Evolutionary conservation across 2,888 invertebrate species (phyloP), one percentile per base, ranked within the genome.

Genomic region (Noctua fimbriata): DNA sequence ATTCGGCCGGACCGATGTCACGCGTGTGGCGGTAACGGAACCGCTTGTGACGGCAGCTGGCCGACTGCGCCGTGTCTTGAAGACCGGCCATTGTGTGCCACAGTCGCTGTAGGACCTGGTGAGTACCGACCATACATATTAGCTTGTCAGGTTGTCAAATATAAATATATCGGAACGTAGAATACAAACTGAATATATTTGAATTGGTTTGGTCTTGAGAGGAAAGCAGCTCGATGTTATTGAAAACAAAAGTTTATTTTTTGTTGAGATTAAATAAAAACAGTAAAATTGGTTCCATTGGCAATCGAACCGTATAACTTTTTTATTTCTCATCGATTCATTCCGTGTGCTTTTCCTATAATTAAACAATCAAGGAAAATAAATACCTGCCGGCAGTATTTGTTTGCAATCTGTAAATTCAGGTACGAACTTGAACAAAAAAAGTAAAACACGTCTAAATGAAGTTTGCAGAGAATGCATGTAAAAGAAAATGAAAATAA

Each of bases 81-180:
- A 4, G 92, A 93, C 44, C 86, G 88, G 12, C 94, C 94, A 1
- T 86, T 91, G 69, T 95, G 95, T 82, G 94, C 94, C 49, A 95
- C 95, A 4, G 82, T 91, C 28, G 93, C 94, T 0, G 76, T 79
- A 3, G 89, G 92, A 24, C 95, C 95, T 9, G 92, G 95, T 95
- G 24, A 73, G 84, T 79, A 44, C 44, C 67, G 7, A 4, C 21
- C 36, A 24, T n/a, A n/a, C 18, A 41, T 9, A 9, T n/a, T n/a
- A 28, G 49, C 21, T 44, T 41, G n/a, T 52, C 3, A 6, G 14
- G 14, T n/a, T 32, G n/a, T n/a, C 12, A 4, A 55, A 55, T 55
- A 55, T n/a, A 21, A 2, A 12, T 47, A 12, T n/a, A 44, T n/a
- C 32, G 1, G 1, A 65, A 55, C 10, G 3, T 0, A 52, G 16